A percentile compares a stretch with the other conserved stretches of the same genome.
phyloP scores from a whole-genome alignment of 2,113 vertebrate species.

The Bambusicola thoracicus region DNA sequence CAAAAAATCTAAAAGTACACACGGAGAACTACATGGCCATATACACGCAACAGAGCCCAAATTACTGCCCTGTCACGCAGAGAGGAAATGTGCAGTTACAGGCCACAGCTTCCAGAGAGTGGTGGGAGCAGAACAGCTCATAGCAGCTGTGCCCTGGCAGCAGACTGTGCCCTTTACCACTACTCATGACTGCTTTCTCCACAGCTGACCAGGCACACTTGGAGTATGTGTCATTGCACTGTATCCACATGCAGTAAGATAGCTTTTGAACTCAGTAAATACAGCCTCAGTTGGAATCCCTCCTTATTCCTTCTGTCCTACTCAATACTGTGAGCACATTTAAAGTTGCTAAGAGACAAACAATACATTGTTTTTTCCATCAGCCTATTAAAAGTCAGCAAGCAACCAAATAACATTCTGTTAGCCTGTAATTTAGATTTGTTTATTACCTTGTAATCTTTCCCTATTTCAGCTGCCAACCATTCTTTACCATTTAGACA shows the following conservation, averaged over 20 bases:
- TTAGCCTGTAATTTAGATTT: not conserved
- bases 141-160: not conserved
- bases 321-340: not conserved
- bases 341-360: not conserved
- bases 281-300: not conserved
- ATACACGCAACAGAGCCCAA: not conserved
- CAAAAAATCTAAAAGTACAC: too few species aligned
- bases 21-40: too few species aligned
- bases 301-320: not conserved
- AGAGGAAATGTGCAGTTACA: not conserved
- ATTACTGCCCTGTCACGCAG: not conserved
- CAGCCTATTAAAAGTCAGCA: not conserved
- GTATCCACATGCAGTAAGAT: not conserved
- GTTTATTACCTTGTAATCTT: not conserved
- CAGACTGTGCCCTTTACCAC: not conserved
- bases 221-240: fast-evolving
- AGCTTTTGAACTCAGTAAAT: not conserved
- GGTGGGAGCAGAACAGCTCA: not conserved
- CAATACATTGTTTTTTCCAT: not conserved
- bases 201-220: fast-evolving
- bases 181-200: not conserved
- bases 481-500: not conserved
- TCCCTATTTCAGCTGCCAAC: not conserved
- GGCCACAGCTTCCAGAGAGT: not conserved
- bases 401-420: not conserved